Evolutionary conservation across 2,888 invertebrate species (phyloP), one percentile per base, ranked within the genome.

Genomic region (Plagiodera versicolora): DNA sequence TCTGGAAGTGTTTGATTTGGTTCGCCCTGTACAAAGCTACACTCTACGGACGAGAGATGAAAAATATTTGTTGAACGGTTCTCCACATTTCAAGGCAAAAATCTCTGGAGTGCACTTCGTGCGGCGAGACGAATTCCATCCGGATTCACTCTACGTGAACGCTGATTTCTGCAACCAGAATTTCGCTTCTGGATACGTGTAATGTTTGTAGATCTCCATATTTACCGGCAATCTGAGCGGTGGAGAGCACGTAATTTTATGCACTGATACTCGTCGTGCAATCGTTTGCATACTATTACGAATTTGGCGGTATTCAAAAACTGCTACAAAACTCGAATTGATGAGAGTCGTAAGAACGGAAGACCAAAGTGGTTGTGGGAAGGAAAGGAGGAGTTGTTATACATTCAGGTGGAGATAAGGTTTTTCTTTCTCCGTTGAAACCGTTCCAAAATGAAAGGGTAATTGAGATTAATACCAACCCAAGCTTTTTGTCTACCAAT

Each of bases 121-220:
- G 53, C 10, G 16, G 18, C n/a, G 11, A n/a, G 18, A 5, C 35
- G 50, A 24, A 58, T 55, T 49, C 24, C 53, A 56, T 63, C 52
- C 49, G 45, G 56, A 63, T 59, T 59, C 58, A 59, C 58, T 62
- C 53, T 46, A 18, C 53, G 56, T 52, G 19, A 48, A 52, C 30
- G 30, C 52, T 47, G 39, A 49, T 56, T 52, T 49, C 56, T 1
- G 17, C 30, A 52, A 32, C 52, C 30, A 28, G 51, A 56, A 58
- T 48, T 19, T 49, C 44, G 56, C 28, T 56, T 56, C 47, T 46
- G 49, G 18, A 48, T 54, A 62, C 62, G 58, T 62, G 61, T 58
- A 58, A 55, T 51, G 61, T 50, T 46, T 55, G 61, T 46, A 24
- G 59, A 63, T 62, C 56, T 58, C 61, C 58, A 62, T 62, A 62